Evolutionary conservation across 2,113 vertebrate genomes (phyloP), one percentile per base, ranked within the genome.

Genomic region (Vicugna pacos): DNA sequence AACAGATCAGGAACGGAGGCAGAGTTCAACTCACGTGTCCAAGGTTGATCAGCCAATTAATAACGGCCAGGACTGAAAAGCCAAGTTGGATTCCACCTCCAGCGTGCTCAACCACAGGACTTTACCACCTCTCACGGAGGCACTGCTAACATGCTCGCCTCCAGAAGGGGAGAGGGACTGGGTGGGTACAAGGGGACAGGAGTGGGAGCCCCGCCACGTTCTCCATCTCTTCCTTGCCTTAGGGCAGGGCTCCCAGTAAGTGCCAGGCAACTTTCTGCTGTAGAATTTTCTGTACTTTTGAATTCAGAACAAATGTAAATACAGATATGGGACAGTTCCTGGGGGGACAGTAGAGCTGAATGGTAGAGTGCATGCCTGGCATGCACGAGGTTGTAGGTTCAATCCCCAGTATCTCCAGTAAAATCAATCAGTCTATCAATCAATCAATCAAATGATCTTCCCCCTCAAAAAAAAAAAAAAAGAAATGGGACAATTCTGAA

Each of bases 221-320:
- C 32, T n/a, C 15, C 0, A 1, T 3, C 19, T 88, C 28, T 32
- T 20, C 52, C n/a, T 10, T 0, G 2, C 4, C 19, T 0, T 17
- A 42, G 11, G 22, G 1, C 8, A 52, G 3, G 2, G 22, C 11
- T 65, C 67, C 54, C 22, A 32, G 16, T 0, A 14, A 62, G 26
- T 1, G 5, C 17, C 28, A 10, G n/a, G 13, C 5, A 35, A 50
- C 32, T 15, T 16, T 48, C 42, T 42, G 26, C 7, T 24, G 2
- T 3, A 38, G 38, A 6, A 46, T 42, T 46, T 50, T 8, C 13
- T 22, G 42, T 24, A 35, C 3, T 6, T 86, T 83, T 42, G 17
- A 12, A 67, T 67, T 79, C 86, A 42, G 73, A 82, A 50, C 58
- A 52, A 67, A 73, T 2, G 11, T 13, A 56, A 48, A 35, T 5